Evolutionary conservation across 2,113 vertebrate genomes (phyloP).

Genomic region (Eudyptes chrysolophus): DNA sequence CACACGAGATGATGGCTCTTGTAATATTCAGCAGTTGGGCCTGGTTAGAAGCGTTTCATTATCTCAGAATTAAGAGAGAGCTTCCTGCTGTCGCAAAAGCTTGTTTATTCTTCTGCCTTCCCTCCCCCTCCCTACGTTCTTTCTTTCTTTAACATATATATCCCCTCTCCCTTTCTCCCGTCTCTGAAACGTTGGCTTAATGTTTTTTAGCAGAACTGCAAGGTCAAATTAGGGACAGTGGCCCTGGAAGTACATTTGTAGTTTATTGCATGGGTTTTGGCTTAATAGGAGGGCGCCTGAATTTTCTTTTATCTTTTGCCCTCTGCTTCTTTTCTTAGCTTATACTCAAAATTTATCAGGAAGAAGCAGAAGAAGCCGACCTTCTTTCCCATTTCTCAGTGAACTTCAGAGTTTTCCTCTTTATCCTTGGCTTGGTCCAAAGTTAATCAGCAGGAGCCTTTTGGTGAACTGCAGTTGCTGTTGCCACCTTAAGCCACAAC

Average conservation of each 20-base stretch:
- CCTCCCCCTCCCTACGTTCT: neutral
- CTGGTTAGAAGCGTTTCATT: conserved; percentile 63
- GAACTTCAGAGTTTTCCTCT: neutral
- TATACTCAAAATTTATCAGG: neutral
- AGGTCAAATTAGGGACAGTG: conserved; percentile 51
- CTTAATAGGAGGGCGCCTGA: neutral
- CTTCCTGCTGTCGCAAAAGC: conserved; percentile 68
- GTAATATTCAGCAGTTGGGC: conserved; percentile 56
- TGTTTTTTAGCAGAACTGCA: conserved; percentile 22
- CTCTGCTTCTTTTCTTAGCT: neutral
- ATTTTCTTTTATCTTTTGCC: conserved; percentile 32
- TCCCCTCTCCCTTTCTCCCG: neutral
- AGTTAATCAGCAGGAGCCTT: neutral
- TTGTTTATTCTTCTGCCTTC: conserved; percentile 65
- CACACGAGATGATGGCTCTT: conserved; percentile 45
- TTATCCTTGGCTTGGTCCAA: neutral
- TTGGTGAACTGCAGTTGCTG: neutral
- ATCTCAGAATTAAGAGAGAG: conserved; percentile 66
- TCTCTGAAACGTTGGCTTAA: conserved; percentile 36
- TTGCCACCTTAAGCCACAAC: neutral
- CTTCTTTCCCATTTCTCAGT: neutral
- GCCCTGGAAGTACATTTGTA: neutral
- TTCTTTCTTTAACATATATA: conserved; percentile 2
- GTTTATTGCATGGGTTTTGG: neutral
- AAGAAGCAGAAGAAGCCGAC: neutral